Base-by-base conservation (phyloP, 2,888 invertebrate genomes). In the Athrips mouffetella region DNA sequence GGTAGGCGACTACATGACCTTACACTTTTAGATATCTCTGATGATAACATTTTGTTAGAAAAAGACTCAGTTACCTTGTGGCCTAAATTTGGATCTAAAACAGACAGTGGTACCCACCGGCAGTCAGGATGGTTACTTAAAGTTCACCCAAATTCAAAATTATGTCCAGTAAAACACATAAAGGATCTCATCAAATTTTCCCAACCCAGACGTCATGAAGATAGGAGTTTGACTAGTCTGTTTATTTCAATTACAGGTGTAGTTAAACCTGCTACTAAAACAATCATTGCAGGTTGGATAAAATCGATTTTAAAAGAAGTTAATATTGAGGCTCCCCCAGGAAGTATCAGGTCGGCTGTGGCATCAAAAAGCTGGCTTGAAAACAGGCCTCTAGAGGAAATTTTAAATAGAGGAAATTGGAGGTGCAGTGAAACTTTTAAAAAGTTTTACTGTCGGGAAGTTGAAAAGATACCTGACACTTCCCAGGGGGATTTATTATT, bases 201-300 rank as follows among this genome's bases (percentile, higher is more conserved):
- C 3, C 23, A 23, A n/a, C n/a, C n/a, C n/a, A n/a, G n/a, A n/a
- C n/a, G n/a, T n/a, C n/a, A n/a, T n/a, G n/a, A n/a, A n/a, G n/a
- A n/a, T n/a, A n/a, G n/a, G n/a, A n/a, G n/a, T n/a, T n/a, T n/a
- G n/a, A n/a, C n/a, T n/a, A n/a, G n/a, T 7, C 7, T 23, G 7
- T 23, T 23, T 23, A 23, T 23, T 23, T 5, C 23, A 23, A 7
- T 23, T 23, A 23, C 4, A 23, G 23, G 23, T 23, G 7, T 7
- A 5, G 51, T 42, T 55, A 40, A 49, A 42, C 31, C 51, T 13
- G 55, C 56, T 1, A 51, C 57, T 6, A 27, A 49, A 2, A 47
- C 53, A 2, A 25, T 57, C 1, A 55, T 61, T 39, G 51, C 54
- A 10, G 52, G 55, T 2, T 62, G 57, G 55, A 30, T 59, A 1